A percentile compares a stretch with the other conserved stretches of the same genome.
Evolutionary conservation across 2,113 vertebrate genomes (phyloP).

Genomic region (Etheostoma cragini): DNA sequence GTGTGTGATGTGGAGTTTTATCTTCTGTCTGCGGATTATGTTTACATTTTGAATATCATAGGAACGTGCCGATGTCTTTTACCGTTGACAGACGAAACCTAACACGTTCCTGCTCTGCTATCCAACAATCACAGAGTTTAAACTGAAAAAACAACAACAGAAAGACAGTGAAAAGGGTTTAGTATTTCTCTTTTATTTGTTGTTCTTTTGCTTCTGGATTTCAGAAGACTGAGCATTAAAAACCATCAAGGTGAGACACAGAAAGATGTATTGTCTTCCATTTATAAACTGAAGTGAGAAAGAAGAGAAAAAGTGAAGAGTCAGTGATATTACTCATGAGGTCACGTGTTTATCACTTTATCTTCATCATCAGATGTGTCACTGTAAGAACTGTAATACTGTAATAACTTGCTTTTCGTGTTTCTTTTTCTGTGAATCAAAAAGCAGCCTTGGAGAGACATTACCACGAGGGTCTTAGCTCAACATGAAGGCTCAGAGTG

Average conservation of each 20-base stretch:
- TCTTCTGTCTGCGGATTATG: too few relatives aligned
- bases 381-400: too few relatives aligned
- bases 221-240: not conserved
- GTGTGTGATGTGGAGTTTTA: too few relatives aligned
- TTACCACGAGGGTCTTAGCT: not conserved
- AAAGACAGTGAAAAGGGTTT: not conserved
- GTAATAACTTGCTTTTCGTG: not conserved
- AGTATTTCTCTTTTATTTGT: not conserved
- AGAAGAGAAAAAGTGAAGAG: slow-evolving; percentile 1
- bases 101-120: not conserved
- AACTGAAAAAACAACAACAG: not conserved
- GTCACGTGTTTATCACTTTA: slow-evolving; percentile 13
- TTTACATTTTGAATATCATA: not conserved
- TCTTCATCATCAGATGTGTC: slow-evolving; percentile 17
- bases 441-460: not conserved
- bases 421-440: not conserved
- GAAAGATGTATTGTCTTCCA: not conserved
- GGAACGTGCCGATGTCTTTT: not conserved
- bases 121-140: not conserved
- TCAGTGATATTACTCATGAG: not conserved
- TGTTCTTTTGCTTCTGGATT: not conserved
- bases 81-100: not conserved
- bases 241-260: not conserved
- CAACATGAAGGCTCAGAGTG: slow-evolving; percentile 14
- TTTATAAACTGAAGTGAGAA: not conserved